Conservation (phyloP, 1,140 invertebrate genomes). For the Lepidurus apus region DNA sequence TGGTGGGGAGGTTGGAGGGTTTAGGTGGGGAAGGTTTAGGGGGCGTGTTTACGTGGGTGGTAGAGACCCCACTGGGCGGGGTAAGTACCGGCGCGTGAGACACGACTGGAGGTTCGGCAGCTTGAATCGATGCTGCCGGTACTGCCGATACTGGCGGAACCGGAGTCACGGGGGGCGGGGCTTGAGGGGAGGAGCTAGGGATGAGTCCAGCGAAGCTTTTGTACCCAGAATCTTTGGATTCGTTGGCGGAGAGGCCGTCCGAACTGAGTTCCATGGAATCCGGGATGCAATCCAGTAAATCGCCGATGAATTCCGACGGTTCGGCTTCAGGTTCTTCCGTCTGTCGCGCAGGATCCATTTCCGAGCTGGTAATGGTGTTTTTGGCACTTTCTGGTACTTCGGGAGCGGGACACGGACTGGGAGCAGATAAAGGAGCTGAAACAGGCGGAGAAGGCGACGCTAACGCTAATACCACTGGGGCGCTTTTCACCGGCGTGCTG, state of each 20-base stretch:
- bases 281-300: slow-evolving; percentile 33
- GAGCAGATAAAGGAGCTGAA: slow-evolving; percentile 34
- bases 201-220: background rate
- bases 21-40: background rate
- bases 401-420: slow-evolving; percentile 30
- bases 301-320: slow-evolving; percentile 23
- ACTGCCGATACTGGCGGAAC: slow-evolving; percentile 19
- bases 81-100: background rate
- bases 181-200: slow-evolving; percentile 30
- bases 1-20: background rate
- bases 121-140: slow-evolving; percentile 30
- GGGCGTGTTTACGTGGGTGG: background rate
- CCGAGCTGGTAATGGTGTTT: slow-evolving; percentile 32
- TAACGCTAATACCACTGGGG: slow-evolving; percentile 34
- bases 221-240: background rate
- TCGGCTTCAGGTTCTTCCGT: slow-evolving; percentile 25
- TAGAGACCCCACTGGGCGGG: background rate
- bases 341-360: slow-evolving; percentile 25
- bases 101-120: slow-evolving; percentile 3
- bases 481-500: slow-evolving; percentile 33
- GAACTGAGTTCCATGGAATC: slow-evolving; percentile 30
- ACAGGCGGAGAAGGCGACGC: slow-evolving; percentile 34
- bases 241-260: slow-evolving; percentile 21
- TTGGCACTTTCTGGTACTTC: slow-evolving; percentile 28
- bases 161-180: background rate